phyloP scores from a whole-genome alignment of 2,113 vertebrate genomes.

The Mustelus asterias region DNA sequence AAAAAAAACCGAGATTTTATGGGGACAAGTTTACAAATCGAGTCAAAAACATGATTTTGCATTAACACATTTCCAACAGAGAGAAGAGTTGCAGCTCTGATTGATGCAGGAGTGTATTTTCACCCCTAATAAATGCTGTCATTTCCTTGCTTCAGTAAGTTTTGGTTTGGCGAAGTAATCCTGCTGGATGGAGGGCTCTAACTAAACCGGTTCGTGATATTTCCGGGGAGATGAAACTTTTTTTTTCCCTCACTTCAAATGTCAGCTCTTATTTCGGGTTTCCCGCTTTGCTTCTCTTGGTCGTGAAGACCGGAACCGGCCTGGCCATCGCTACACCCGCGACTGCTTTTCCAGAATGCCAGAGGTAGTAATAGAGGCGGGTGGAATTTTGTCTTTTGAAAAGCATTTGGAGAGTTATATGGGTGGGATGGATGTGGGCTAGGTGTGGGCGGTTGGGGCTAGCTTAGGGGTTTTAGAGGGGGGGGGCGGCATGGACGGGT shows the following conservation, averaged over 20 bases:
- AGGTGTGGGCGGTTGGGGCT: no score
- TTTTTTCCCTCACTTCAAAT: not conserved
- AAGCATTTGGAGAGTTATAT: no score
- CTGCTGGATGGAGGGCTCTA: not conserved
- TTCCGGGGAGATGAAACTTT: not conserved
- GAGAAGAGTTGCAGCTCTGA: not conserved
- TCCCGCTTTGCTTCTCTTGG: not conserved
- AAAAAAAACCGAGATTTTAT: not conserved
- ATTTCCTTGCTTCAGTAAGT: not conserved
- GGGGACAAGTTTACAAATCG: not conserved
- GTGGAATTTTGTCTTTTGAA: no score
- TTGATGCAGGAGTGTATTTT: not conserved
- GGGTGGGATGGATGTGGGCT: no score
- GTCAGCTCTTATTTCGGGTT: not conserved
- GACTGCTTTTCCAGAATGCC: slow-evolving; percentile 8
- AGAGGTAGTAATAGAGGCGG: no score
- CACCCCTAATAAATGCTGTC: not conserved
- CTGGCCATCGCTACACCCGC: not conserved
- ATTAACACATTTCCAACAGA: not conserved
- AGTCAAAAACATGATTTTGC: not conserved
- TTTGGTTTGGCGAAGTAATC: not conserved
- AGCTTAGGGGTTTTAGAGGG: no score
- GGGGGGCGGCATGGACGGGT: no score
- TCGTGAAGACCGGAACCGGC: not conserved
- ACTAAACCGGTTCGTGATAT: not conserved